Conservation (phyloP, 2,113 vertebrate species). For the Gopherus evgoodei region DNA sequence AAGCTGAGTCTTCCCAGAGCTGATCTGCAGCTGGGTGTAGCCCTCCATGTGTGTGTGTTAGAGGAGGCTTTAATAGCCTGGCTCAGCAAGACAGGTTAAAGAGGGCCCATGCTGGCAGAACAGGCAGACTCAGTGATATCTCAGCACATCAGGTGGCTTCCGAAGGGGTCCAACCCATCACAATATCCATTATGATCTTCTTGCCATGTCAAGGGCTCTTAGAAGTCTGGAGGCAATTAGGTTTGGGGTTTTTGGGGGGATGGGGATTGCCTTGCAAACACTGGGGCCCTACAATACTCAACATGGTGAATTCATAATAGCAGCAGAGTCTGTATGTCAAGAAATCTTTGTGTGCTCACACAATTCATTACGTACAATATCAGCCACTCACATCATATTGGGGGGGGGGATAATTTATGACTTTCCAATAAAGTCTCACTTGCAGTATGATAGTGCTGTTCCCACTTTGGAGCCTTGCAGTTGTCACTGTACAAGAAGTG, state of each 20-base stretch:
- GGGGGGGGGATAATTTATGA: background rate
- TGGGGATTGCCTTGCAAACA: background rate
- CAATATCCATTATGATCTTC: background rate
- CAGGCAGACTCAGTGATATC: no score
- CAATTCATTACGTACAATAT: background rate
- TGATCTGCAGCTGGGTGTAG: no score
- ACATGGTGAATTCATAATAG: background rate
- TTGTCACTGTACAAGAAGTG: background rate
- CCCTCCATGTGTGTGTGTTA: no score
- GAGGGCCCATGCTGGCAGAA: no score
- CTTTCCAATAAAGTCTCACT: background rate
- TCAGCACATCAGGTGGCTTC: no score
- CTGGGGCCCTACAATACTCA: background rate
- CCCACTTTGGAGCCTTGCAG: background rate
- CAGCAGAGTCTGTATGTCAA: background rate
- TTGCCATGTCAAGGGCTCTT: background rate
- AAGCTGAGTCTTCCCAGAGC: no score
- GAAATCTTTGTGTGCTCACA: constrained; percentile 2
- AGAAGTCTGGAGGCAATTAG: background rate
- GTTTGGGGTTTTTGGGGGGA: constrained; percentile 5
- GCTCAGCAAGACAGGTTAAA: no score
- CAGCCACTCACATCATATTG: background rate
- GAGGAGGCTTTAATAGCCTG: no score
- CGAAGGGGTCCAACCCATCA: no score
- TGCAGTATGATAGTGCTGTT: background rate